These are phyloP conservation scores for Orestias chungarensis DNA, from an alignment of 2,797 vertebrate species.

Conservation along the genomic window DNA sequence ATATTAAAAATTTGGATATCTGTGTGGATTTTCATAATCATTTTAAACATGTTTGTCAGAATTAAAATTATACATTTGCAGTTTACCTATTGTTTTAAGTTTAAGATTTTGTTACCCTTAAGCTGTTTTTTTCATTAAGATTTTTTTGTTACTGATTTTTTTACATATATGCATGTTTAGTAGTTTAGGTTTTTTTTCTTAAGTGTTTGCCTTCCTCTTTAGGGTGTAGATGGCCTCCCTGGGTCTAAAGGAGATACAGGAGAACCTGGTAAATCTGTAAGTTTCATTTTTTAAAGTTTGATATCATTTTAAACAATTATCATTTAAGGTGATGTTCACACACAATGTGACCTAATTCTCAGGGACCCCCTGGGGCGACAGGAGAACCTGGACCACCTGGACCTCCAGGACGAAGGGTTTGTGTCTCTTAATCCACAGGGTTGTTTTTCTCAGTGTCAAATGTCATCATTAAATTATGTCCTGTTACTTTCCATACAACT, in stretches of 20 bases:
- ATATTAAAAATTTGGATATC: not conserved
- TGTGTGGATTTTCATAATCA: not conserved
- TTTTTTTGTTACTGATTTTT: not conserved
- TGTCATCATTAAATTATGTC: constrained; percentile 1
- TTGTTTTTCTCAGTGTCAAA: not conserved
- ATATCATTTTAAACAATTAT: not conserved
- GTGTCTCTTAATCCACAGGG: constrained; percentile 47
- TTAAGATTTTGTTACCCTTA: not conserved
- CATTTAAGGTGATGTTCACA: not conserved
- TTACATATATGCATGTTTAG: not conserved
- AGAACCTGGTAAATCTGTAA: constrained; percentile 91
- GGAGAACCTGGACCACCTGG: constrained; percentile 88
- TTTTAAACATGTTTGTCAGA: not conserved
- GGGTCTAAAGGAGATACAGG: constrained; percentile 95
- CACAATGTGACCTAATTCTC: not conserved
- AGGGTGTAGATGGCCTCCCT: constrained; percentile 91
- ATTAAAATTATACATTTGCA: not conserved
- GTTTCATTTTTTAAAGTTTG: constrained; percentile 32
- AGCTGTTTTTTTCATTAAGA: constrained; percentile 3
- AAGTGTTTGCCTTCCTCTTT: constrained; percentile 20
- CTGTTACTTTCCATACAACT: not conserved
- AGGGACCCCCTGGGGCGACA: constrained; percentile 86
- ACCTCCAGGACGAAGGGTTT: constrained; percentile 88
- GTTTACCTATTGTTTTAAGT: not conserved
- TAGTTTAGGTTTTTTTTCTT: not conserved